Evolutionary conservation across 2,113 vertebrate genomes (phyloP).

Genomic region (Morone chrysops): DNA sequence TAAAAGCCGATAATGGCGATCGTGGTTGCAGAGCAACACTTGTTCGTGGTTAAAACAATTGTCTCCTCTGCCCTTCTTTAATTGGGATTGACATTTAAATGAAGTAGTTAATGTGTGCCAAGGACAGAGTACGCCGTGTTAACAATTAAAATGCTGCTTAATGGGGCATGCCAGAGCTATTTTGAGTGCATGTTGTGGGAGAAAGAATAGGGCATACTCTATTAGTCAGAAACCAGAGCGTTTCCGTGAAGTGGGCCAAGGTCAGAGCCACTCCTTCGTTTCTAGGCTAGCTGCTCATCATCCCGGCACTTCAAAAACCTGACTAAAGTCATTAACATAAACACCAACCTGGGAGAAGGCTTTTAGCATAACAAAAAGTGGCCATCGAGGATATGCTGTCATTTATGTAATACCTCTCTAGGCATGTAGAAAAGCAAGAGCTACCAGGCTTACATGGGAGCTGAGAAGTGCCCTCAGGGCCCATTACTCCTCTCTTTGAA

Average conservation of each 20-base stretch:
- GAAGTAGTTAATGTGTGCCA: conserved; percentile 82
- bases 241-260: conserved; percentile 80
- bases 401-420: conserved; percentile 67
- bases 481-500: conserved; percentile 51
- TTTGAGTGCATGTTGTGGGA: conserved; percentile 79
- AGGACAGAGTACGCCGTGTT: conserved; percentile 74
- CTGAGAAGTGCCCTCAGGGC: conserved; percentile 53
- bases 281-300: conserved; percentile 66
- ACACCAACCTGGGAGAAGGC: conserved; percentile 70
- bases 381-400: conserved; percentile 51
- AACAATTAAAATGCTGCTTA: conserved; percentile 85
- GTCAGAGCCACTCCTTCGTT: conserved; percentile 73
- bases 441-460: conserved; percentile 35
- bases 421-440: conserved; percentile 48
- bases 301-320: conserved; percentile 63
- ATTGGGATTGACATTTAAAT: conserved; percentile 82
- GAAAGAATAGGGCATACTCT: conserved; percentile 68
- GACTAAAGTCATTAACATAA: conserved; percentile 74
- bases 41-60: conserved; percentile 34
- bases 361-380: conserved; percentile 70
- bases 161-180: conserved; percentile 83
- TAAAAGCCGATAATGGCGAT: conserved; percentile 2
- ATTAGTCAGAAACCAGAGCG: conserved; percentile 79
- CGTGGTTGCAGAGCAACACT: conserved; percentile 5
- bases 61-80: conserved; percentile 66